Conservation (phyloP, 1,140 invertebrate species). For the Hycleus phaleratus region DNA sequence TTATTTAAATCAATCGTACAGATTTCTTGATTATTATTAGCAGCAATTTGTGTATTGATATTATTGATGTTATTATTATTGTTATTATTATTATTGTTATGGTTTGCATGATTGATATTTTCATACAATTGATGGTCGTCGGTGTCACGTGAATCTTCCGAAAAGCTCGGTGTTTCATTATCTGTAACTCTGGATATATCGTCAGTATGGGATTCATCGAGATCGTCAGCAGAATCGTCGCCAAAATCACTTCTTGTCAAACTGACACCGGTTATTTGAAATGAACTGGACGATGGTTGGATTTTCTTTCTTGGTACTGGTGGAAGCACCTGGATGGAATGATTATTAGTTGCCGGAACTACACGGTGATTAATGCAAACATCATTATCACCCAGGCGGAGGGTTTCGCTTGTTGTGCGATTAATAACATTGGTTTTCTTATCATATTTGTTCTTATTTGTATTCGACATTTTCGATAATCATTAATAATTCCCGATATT, state of each 20-base stretch:
- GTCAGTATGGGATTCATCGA: slow-evolving; percentile 89
- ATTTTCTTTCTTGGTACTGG: slow-evolving; percentile 44
- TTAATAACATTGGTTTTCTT: slow-evolving; percentile 52
- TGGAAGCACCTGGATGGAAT: slow-evolving; percentile 11
- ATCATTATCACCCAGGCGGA: slow-evolving; percentile 57
- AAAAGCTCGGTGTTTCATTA: slow-evolving; percentile 77
- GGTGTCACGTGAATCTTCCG: slow-evolving; percentile 46
- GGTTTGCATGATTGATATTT: background rate
- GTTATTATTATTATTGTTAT: background rate
- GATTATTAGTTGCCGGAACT: slow-evolving; percentile 15
- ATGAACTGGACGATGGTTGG: slow-evolving; percentile 55
- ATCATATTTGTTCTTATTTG: slow-evolving; percentile 15
- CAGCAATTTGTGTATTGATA: slow-evolving; percentile 82
- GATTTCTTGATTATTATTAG: too few relatives aligned
- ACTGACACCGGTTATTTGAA: slow-evolving; percentile 84
- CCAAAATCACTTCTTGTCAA: slow-evolving; percentile 64
- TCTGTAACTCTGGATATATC: slow-evolving; percentile 75
- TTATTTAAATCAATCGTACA: too few relatives aligned
- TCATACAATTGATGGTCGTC: slow-evolving; percentile 12
- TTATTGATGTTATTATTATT: slow-evolving; percentile 55
- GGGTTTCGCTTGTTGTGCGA: slow-evolving; percentile 68
- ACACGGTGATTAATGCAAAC: slow-evolving; percentile 11
- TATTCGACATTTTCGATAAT: too few relatives aligned
- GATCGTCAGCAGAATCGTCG: slow-evolving; percentile 86
- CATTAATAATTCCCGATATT: too few relatives aligned